These are phyloP conservation scores for Tipula confusa DNA, from an alignment of 2,888 invertebrate genomes.

Conservation along the genomic window DNA sequence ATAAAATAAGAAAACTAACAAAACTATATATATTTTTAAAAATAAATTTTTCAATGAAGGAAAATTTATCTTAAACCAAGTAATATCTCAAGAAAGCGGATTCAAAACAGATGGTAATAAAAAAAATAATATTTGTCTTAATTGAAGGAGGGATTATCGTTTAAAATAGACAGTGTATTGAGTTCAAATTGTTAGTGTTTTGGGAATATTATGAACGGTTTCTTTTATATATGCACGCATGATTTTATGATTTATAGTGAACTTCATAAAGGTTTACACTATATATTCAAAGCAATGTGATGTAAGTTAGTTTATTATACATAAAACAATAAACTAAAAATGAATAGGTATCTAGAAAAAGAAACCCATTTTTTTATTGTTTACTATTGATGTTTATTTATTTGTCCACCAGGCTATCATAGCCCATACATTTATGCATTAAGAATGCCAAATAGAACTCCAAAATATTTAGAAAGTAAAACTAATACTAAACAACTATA, in stretches of 20 bases:
- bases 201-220: background rate
- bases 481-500: too few species aligned
- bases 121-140: slow-evolving; percentile 4
- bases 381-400: too few species aligned
- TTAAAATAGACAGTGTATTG: slow-evolving; percentile 20
- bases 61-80: background rate
- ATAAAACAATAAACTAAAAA: too few species aligned
- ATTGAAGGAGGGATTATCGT: slow-evolving; percentile 25
- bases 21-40: slow-evolving; percentile 8
- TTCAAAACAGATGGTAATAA: slow-evolving; percentile 25
- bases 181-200: background rate
- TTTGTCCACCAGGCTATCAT: too few species aligned
- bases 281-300: too few species aligned
- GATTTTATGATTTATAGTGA: background rate
- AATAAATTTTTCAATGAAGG: background rate
- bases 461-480: too few species aligned
- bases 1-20: too few species aligned
- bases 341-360: too few species aligned
- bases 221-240: background rate
- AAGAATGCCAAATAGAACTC: too few species aligned
- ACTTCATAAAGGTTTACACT: background rate
- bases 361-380: too few species aligned
- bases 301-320: too few species aligned
- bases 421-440: too few species aligned
- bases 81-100: background rate